Evolutionary conservation across 2,113 vertebrate genomes (phyloP).

Genomic region (Nannobrachium achirus): DNA sequence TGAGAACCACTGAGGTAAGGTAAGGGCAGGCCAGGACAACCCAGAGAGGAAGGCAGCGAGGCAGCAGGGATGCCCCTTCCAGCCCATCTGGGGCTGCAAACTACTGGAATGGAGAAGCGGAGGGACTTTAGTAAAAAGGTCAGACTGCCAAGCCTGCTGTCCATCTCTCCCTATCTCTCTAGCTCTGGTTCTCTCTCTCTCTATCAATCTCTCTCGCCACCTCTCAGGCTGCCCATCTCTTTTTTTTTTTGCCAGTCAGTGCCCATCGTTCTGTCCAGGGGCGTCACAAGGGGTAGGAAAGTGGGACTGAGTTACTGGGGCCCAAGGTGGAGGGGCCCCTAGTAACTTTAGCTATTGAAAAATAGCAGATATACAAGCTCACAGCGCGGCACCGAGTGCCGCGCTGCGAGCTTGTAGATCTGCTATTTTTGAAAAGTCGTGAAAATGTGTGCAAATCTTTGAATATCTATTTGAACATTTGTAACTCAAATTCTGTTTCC

Average conservation of each 20-base stretch:
- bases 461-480: too few relatives aligned
- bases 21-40: conserved; percentile 29
- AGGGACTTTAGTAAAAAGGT: conserved; percentile 79
- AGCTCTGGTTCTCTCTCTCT: neutral
- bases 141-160: conserved; percentile 69
- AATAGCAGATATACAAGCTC: too few relatives aligned
- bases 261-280: too few relatives aligned
- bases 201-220: neutral
- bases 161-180: conserved; percentile 34
- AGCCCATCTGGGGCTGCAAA: conserved; percentile 72
- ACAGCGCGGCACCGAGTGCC: too few relatives aligned
- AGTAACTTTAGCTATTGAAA: too few relatives aligned
- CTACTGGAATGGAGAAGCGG: conserved; percentile 79
- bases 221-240: neutral
- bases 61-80: conserved; percentile 48
- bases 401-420: too few relatives aligned
- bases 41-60: conserved; percentile 33
- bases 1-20: conserved; percentile 2
- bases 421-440: too few relatives aligned
- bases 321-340: too few relatives aligned
- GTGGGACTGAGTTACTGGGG: too few relatives aligned
- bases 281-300: too few relatives aligned
- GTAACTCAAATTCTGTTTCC: too few relatives aligned
- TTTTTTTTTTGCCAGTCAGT: neutral
- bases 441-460: too few relatives aligned